Percentiles rank a stretch among this genome's conserved stretches.
phyloP scores from a whole-genome alignment of 1,140 invertebrate genomes.

The Panagrolaimus sp. region DNA sequence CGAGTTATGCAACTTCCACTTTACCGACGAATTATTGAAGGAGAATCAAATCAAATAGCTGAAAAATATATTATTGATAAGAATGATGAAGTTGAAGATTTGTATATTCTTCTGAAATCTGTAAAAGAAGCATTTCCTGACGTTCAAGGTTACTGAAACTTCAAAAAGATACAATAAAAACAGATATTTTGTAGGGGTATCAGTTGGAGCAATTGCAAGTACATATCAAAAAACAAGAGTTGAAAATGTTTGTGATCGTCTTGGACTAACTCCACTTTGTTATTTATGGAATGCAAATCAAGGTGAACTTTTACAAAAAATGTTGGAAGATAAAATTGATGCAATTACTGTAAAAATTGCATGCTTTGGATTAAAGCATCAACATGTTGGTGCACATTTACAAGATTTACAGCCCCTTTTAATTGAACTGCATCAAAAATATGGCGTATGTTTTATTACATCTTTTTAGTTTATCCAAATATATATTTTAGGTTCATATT shows the following conservation, averaged over 20 bases:
- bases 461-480: no score
- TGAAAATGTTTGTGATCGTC: slow-evolving; percentile 90
- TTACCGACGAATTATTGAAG: slow-evolving; percentile 73
- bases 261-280: slow-evolving; percentile 78
- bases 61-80: slow-evolving; percentile 75
- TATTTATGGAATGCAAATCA: slow-evolving; percentile 92
- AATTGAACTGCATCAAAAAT: slow-evolving; percentile 66
- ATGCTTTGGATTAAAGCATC: slow-evolving; percentile 69
- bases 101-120: slow-evolving; percentile 75
- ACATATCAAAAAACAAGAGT: slow-evolving; percentile 94
- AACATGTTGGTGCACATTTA: slow-evolving; percentile 86
- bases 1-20: slow-evolving; percentile 87
- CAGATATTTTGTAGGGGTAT: slow-evolving; percentile 69
- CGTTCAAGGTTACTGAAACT: slow-evolving; percentile 56
- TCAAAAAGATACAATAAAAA: no score
- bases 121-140: slow-evolving; percentile 70
- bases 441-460: slow-evolving; percentile 65
- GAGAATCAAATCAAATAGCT: slow-evolving; percentile 71
- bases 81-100: slow-evolving; percentile 97
- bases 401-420: slow-evolving; percentile 46
- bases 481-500: slow-evolving; percentile 69
- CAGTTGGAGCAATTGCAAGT: slow-evolving; percentile 91
- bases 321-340: slow-evolving; percentile 84
- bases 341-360: slow-evolving; percentile 86
- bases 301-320: slow-evolving; percentile 85